Base-by-base conservation (phyloP, 35 echinoderm and acorn worm genomes). In the Stichopus chloronotus region DNA sequence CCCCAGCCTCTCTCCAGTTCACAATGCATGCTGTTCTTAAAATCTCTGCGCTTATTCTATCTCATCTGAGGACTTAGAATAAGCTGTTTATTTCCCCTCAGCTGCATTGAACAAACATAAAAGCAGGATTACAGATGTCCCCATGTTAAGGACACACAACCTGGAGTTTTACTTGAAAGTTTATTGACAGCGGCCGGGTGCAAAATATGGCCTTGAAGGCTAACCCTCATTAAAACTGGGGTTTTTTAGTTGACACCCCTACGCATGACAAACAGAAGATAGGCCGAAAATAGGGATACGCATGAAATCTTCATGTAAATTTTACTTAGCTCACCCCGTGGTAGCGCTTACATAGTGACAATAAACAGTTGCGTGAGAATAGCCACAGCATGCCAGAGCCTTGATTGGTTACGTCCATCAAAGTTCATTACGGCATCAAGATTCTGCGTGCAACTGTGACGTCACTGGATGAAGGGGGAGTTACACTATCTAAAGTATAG, bases 81-180 rank as follows among this genome's bases (percentile, higher is more conserved):
- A 20, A 58, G 23, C 82, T 85, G 82, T 58, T 85, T 85, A 85
- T 85, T 85, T n/a, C 9, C 55, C 56, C 8, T 20, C 57, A 58
- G 82, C 57, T 85, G 82, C 6, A 85, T 58, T 7, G 53, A 58
- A 25, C 55, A 85, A 85, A 25, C 11, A 85, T 23, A 85, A 85
- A 58, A 23, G 55, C 56, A 58, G 56, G 82, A 85, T 85, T 85
- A 85, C 21, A 19, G 55, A 23, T 85, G 82, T 85, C 82, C 82
- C 58, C 82, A 85, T 58, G 82, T 55, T 85, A 85, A 85, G 82
- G 82, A 85, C 82, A 85, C 57, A 9, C 17, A 58, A 17, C 7
- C 12, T 85, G n/a, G 22, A 58, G 12, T 56, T 53, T 10, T 14
- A 17, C 55, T 55, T 43, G 11, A 25, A 78, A 65, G 69, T 74